phyloP scores from a whole-genome alignment of 2,797 vertebrate genomes.

The Acanthurus tractus region DNA sequence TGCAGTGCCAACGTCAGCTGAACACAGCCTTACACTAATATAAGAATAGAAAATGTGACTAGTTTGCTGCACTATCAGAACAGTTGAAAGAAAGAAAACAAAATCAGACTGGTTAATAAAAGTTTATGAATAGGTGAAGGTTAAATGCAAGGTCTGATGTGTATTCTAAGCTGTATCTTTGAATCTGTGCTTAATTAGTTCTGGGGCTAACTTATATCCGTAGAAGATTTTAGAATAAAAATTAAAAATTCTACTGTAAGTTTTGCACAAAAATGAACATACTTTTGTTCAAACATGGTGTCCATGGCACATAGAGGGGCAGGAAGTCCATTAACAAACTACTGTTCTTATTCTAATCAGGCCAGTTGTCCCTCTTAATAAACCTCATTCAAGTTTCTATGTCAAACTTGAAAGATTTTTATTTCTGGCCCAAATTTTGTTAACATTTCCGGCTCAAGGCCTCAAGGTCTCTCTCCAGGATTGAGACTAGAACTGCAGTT shows the following conservation, averaged over 20 bases:
- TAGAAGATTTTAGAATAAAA: not conserved
- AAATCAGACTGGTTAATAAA: not conserved
- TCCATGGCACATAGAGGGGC: not conserved
- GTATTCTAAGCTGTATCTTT: too few relatives aligned
- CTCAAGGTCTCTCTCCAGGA: not conserved
- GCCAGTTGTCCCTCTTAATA: not conserved
- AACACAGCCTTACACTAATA: not conserved
- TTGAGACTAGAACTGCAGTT: not conserved
- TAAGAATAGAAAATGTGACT: not conserved
- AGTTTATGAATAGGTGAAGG: not conserved
- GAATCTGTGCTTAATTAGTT: not conserved
- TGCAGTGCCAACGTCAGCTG: not conserved
- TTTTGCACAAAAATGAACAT: not conserved
- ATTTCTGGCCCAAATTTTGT: too few relatives aligned
- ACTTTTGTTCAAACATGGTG: not conserved
- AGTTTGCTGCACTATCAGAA: not conserved
- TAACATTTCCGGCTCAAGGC: not conserved
- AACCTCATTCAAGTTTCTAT: not conserved
- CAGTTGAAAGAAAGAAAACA: not conserved
- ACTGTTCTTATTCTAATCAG: not conserved
- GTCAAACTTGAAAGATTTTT: too few relatives aligned
- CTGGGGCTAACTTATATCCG: not conserved
- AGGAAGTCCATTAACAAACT: not conserved
- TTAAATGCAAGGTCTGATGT: not conserved
- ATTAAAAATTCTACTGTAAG: too few relatives aligned